A percentile compares a stretch with the other conserved stretches of the same genome.
These are phyloP conservation scores for Myodes glareolus DNA, from an alignment of 2,113 vertebrate genomes.

Conservation along the genomic window DNA sequence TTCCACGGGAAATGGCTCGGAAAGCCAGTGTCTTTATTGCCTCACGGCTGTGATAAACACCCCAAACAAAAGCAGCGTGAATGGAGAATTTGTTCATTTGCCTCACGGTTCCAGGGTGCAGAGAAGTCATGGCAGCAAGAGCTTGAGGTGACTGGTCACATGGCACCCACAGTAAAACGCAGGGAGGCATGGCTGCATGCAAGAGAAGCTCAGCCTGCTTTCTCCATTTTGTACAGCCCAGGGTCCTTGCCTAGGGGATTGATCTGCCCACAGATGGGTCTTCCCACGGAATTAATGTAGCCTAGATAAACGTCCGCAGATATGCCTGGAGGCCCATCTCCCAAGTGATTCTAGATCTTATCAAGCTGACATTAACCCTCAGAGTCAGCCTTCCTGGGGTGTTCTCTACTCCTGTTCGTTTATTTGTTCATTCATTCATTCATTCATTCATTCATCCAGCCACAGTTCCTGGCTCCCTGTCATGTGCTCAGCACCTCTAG, in stretches of 20 bases:
- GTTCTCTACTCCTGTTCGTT: neutral
- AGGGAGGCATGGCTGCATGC: too few relatives aligned
- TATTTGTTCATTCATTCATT: neutral
- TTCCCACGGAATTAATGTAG: neutral
- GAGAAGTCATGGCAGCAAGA: neutral
- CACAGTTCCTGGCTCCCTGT: neutral
- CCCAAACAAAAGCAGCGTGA: neutral
- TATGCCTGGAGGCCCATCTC: too few relatives aligned
- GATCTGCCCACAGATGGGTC: neutral
- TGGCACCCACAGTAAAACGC: neutral
- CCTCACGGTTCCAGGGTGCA: neutral
- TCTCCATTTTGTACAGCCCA: neutral
- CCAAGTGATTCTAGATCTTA: neutral
- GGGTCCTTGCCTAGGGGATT: neutral
- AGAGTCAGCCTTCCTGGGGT: neutral
- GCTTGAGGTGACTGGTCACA: neutral
- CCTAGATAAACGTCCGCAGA: neutral
- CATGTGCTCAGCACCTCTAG: neutral
- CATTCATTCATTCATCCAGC: neutral
- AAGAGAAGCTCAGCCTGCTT: neutral
- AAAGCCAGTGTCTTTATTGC: neutral
- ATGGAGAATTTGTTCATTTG: neutral
- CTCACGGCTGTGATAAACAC: neutral
- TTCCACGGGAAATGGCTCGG: fast-evolving
- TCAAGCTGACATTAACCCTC: neutral